phyloP scores from a whole-genome alignment of 2,113 vertebrate species.

The Chaetura pelagica region DNA sequence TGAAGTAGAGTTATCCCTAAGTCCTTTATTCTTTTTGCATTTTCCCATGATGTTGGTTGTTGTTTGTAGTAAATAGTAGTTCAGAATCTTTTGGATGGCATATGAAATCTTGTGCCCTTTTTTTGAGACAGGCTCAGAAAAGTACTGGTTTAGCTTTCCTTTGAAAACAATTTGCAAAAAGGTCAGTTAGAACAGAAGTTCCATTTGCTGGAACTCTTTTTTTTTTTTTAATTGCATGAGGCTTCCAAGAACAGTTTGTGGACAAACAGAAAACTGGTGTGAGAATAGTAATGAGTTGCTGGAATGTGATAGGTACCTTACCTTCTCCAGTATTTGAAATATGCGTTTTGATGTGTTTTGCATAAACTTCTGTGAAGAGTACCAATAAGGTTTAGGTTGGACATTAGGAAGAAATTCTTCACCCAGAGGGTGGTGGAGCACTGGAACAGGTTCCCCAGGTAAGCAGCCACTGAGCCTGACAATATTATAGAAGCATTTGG shows the following conservation, averaged over 20 bases:
- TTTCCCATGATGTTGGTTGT: not conserved
- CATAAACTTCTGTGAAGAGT: not conserved
- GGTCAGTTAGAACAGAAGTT: not conserved
- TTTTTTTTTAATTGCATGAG: not conserved
- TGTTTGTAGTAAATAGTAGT: not conserved
- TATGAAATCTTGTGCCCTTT: not conserved
- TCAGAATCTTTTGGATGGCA: not conserved
- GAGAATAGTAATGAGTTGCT: not conserved
- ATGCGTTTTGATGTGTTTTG: not conserved
- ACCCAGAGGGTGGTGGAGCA: too few relatives aligned
- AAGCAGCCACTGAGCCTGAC: too few relatives aligned
- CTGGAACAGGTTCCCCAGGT: too few relatives aligned
- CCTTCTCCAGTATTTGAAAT: not conserved
- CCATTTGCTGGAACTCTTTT: not conserved
- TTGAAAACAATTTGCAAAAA: not conserved
- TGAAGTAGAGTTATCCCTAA: not conserved
- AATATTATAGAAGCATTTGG: too few relatives aligned
- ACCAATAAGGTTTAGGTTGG: not conserved
- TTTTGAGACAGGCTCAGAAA: not conserved
- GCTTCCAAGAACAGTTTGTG: not conserved
- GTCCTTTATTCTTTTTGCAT: not conserved
- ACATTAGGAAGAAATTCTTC: too few relatives aligned
- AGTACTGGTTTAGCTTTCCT: not conserved
- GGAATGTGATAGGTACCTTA: not conserved
- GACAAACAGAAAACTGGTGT: not conserved